Base-by-base conservation (phyloP, 2,797 vertebrate genomes). In the Hyperoplus lanceolatus region DNA sequence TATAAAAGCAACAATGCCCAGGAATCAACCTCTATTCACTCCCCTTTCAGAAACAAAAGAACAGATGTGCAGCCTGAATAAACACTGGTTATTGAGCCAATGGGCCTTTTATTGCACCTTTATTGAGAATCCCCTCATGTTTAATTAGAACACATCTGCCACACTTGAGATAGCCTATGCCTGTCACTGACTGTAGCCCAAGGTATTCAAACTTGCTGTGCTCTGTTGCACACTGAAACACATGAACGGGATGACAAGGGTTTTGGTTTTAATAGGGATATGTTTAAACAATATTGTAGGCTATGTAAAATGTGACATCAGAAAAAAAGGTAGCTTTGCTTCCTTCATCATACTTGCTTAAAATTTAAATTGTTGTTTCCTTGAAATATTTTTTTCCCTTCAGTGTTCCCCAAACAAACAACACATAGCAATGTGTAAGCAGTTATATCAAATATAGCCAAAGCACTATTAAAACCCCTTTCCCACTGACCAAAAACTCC, bases 111-210 rank as follows among this genome's bases (percentile, higher is more conserved):
- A 93, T 91, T 84, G 80, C 58, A 62, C 51, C 73, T 82, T 94
- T 84, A 93, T 94, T 93, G 87, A 89, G 93, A 90, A 90, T 85
- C 84, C 94, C 90, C 86, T 57, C 59, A 90, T 89, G 92, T 86
- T 94, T 95, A 94, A 96, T 95, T 94, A 94, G 87, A 93, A 86
- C 78, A 86, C 79, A 83, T 89, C 85, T 58, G 51, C 84, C 72
- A 87, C 93, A 90, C 95, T 93, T 92, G 87, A 93, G 84, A 67
- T 83, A 29, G 29, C 29, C 29, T 29, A 66, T 76, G 48, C 60
- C 86, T 85, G 90, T 90, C 80, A 82, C 74, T 90, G 88, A 64
- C 84, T 70, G 67, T 86, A 59, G 77, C 82, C 81, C 89, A 82
- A 88, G 87, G 83, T 91, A 92, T 91, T 90, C 75, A 73, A 70